Base-by-base conservation (phyloP, 2,113 vertebrate genomes). In the Pionites leucogaster region DNA sequence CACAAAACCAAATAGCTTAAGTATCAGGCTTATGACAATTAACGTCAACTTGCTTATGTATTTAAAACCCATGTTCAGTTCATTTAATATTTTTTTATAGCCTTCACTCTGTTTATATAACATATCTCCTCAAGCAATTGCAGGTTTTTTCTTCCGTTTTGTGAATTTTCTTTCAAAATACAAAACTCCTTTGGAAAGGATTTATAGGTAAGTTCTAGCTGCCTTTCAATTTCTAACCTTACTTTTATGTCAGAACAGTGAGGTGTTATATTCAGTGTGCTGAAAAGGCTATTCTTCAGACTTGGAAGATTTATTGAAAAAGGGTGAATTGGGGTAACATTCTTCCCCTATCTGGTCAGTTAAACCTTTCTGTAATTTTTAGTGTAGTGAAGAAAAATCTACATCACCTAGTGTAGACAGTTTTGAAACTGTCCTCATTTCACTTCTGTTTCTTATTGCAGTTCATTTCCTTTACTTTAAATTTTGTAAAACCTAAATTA, bases 121-220 rank as follows among this genome's bases (percentile, higher is more conserved):
- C 10, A 42, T 47, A 74, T 28, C 15, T 74, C 59, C 28, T 88
- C 33, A 55, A 75, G 42, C 10, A 75, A 20, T 42, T 90, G 5
- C 20, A 90, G n/a, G 3, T 78, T 78, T 91, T 75, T 49, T 20
- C 23, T 8, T 88, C 65, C 27, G 29, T 78, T 94, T 71, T 59
- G 23, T 69, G 42, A 31, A 27, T 83, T 90, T 85, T 79, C 79
- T 93, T 95, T 86, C 44, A 53, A 93, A 92, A 86, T 82, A 69
- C 35, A 88, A 47, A 86, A 49, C 91, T 94, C 20, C 31, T 79
- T 94, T 71, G 62, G 75, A 71, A 79, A 86, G 71, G 55, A 84
- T 65, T 72, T 62, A 53, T 60, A 57, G 71, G 23, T 77, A 74
- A 67, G 15, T 88, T 91, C 74, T 86, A 63, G 47, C 62, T 86